Conservation (phyloP, 2,888 invertebrate genomes). For the Enoplolaimus lenunculus region DNA sequence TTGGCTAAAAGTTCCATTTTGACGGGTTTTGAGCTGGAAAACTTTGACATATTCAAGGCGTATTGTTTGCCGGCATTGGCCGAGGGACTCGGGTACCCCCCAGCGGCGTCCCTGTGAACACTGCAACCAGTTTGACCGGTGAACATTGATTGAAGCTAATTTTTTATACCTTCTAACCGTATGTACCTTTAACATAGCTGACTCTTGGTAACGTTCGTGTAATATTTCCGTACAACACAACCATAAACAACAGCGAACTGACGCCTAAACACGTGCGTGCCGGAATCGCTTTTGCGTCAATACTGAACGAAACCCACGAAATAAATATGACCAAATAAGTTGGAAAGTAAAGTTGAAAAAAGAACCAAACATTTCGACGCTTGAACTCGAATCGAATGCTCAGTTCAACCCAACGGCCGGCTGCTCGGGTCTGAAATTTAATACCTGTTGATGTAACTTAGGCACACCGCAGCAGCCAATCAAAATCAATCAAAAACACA, state of each 20-base stretch:
- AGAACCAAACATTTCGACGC: constrained; percentile 39
- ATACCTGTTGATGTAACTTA: too few relatives aligned
- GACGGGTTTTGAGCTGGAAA: too few relatives aligned
- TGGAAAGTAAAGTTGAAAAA: constrained; percentile 39
- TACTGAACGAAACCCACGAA: constrained; percentile 38
- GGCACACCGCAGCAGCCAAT: too few relatives aligned
- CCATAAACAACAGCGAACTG: constrained; percentile 30
- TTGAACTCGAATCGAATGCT: constrained; percentile 37
- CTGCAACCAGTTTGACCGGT: too few relatives aligned
- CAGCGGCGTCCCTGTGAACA: too few relatives aligned
- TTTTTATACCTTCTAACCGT: too few relatives aligned
- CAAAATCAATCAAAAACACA: too few relatives aligned
- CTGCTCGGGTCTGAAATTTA: background rate
- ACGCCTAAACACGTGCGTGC: constrained; percentile 39
- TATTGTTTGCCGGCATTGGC: too few relatives aligned
- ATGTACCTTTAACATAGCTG: background rate
- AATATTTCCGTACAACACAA: background rate
- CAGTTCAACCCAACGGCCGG: constrained; percentile 28
- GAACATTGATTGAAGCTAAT: too few relatives aligned
- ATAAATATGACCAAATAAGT: constrained; percentile 37
- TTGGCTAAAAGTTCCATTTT: too few relatives aligned
- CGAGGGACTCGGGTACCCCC: too few relatives aligned
- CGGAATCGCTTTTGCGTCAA: constrained; percentile 39
- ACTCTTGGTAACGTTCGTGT: background rate
- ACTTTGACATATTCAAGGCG: too few relatives aligned